Percentiles rank a stretch among this genome's conserved stretches.
These are phyloP conservation scores for Antheraea yamamai DNA, from an alignment of 2,888 invertebrate genomes.

Conservation along the genomic window DNA sequence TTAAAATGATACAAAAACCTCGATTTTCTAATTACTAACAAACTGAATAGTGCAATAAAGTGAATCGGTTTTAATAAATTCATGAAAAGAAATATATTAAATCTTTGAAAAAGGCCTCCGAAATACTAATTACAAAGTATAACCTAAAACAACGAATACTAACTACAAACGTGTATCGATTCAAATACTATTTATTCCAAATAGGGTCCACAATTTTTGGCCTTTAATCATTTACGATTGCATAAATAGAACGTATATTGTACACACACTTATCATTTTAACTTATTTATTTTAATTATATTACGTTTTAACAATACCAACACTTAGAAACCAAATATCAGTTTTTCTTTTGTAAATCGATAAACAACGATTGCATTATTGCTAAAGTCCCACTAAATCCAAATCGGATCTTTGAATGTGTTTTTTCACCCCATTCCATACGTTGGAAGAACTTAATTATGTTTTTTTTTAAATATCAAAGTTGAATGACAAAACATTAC, in stretches of 20 bases:
- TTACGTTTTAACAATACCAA: conserved; percentile 7
- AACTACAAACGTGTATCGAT: conserved; percentile 10
- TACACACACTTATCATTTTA: not conserved
- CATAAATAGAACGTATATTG: not conserved
- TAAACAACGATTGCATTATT: conserved; percentile 4
- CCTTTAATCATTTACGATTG: conserved; percentile 3
- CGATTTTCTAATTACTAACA: not conserved
- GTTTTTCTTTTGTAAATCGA: conserved; percentile 4
- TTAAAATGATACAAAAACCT: not conserved
- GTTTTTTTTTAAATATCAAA: conserved; percentile 32
- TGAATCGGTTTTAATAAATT: not conserved
- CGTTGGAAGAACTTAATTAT: conserved; percentile 7
- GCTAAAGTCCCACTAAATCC: conserved; percentile 4
- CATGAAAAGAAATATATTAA: not conserved
- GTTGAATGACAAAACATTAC: conserved; percentile 40
- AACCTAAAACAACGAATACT: not conserved
- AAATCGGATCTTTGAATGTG: not conserved
- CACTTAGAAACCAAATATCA: conserved; percentile 8
- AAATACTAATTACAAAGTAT: not conserved
- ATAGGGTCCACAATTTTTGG: conserved; percentile 14
- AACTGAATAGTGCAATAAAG: not conserved
- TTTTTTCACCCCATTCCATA: not conserved
- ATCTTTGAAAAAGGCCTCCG: not conserved
- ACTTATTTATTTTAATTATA: not conserved
- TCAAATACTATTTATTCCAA: conserved; percentile 13